phyloP scores from a whole-genome alignment of 2,113 vertebrate species.

The Chloropsis hardwickii region DNA sequence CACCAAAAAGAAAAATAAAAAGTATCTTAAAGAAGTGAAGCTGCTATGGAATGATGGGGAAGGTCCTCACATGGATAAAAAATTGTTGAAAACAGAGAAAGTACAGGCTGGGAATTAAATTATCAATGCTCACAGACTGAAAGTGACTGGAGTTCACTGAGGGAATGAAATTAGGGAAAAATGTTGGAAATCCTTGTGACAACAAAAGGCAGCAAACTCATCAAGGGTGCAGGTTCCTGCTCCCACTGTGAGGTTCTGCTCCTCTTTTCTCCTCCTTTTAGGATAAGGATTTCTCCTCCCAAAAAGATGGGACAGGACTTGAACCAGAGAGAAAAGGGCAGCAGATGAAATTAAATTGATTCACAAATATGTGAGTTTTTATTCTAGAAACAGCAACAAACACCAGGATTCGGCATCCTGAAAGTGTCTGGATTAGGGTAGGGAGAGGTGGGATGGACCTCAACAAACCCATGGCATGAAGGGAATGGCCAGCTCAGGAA shows the following conservation, averaged over 20 bases:
- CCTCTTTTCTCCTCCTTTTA: background rate
- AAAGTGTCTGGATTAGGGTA: background rate
- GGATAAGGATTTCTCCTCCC: background rate
- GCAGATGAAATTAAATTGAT: background rate
- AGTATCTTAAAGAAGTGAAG: background rate
- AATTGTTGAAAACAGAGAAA: background rate
- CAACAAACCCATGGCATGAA: background rate
- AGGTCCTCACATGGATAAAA: background rate
- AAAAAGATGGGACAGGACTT: background rate
- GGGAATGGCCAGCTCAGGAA: background rate
- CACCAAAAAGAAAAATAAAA: background rate
- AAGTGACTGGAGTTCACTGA: background rate
- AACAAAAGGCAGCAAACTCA: background rate
- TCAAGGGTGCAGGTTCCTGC: background rate
- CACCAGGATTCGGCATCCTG: background rate
- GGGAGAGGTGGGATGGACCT: background rate
- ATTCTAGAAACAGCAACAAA: background rate
- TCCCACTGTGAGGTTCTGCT: background rate
- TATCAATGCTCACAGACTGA: background rate
- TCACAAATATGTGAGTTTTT: background rate
- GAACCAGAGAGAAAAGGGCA: background rate
- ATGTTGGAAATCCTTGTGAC: background rate
- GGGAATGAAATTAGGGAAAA: background rate
- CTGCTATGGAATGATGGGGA: background rate
- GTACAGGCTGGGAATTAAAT: background rate